These are phyloP conservation scores for Eptesicus fuscus DNA, from an alignment of 2,113 vertebrate species.

Conservation along the genomic window DNA sequence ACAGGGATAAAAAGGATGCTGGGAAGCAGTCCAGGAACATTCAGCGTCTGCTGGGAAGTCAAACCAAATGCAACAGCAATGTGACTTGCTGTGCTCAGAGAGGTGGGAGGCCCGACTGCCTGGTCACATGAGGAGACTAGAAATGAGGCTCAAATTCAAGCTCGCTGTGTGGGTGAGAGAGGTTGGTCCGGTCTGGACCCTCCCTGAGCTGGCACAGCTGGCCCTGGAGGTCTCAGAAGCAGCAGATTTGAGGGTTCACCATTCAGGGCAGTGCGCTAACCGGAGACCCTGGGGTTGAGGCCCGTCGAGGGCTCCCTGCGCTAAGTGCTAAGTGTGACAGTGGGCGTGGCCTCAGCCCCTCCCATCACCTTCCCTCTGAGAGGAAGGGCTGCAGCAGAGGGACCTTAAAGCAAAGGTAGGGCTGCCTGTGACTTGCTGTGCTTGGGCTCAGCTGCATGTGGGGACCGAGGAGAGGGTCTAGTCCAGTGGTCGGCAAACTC, in stretches of 20 bases:
- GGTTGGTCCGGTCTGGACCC: not conserved
- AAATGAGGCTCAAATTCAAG: not conserved
- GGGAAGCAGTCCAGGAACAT: slow-evolving; percentile 2
- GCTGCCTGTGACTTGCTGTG: not conserved
- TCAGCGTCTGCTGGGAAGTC: not conserved
- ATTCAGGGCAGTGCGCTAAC: not conserved
- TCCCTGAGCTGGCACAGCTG: not conserved
- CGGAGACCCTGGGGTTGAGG: not conserved
- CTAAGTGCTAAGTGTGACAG: too few species aligned
- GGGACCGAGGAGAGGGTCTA: not conserved
- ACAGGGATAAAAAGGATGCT: not conserved
- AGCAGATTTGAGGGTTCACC: not conserved
- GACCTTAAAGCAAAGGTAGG: not conserved
- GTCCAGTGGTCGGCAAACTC: too few species aligned
- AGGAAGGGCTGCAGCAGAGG: not conserved
- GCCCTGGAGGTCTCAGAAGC: not conserved
- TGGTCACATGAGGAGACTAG: not conserved
- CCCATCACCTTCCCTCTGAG: not conserved
- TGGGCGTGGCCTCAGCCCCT: not conserved
- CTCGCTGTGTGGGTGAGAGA: not conserved
- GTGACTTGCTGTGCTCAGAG: not conserved
- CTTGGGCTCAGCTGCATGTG: not conserved
- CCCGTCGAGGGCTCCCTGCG: not conserved
- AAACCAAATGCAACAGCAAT: not conserved
- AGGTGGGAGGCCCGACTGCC: not conserved